These are phyloP conservation scores for Platysternon megacephalum DNA, from an alignment of 2,113 vertebrate species.

Conservation along the genomic window DNA sequence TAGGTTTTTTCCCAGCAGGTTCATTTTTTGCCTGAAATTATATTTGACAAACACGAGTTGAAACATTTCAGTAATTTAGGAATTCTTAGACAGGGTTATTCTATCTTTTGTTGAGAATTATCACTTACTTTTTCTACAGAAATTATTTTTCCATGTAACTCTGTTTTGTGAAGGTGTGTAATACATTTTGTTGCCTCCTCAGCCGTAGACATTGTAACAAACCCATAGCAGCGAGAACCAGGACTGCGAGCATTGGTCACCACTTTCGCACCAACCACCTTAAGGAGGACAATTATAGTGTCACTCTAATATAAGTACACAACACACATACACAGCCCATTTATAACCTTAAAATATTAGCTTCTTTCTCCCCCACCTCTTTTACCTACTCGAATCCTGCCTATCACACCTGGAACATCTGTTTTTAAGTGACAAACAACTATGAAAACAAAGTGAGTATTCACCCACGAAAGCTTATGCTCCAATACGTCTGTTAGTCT, in stretches of 20 bases:
- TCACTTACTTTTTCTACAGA: slow-evolving; percentile 93
- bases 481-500: too few species aligned
- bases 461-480: too few species aligned
- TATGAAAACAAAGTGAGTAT: not conserved
- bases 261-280: slow-evolving; percentile 98
- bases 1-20: slow-evolving; percentile 91
- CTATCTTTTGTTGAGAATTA: not conserved
- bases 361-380: not conserved
- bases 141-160: slow-evolving; percentile 96
- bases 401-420: not conserved
- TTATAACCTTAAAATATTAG: not conserved
- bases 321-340: rapidly evolving
- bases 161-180: slow-evolving; percentile 92
- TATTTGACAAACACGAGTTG: slow-evolving; percentile 29
- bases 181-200: slow-evolving; percentile 96
- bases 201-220: slow-evolving; percentile 94
- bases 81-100: rapidly evolving
- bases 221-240: slow-evolving; percentile 95
- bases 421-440: not conserved
- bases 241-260: slow-evolving; percentile 97
- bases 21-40: slow-evolving; percentile 93
- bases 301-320: too few species aligned
- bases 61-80: not conserved
- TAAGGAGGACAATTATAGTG: not conserved
- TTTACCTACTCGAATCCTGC: not conserved